Conservation (phyloP, 2,888 invertebrate genomes). For the Drosophila demipolita region DNA sequence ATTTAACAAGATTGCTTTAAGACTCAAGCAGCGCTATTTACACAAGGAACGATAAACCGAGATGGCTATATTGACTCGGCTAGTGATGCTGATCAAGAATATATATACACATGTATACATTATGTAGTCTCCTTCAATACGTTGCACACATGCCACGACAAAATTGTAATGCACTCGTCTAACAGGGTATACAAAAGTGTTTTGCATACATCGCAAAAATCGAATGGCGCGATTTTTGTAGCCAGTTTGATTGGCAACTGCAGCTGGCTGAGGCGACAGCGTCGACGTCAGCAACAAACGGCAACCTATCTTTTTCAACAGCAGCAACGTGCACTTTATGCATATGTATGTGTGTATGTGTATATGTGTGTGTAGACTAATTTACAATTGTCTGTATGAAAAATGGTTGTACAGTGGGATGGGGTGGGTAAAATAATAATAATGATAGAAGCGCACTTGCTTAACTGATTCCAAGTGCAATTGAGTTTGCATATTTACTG, state of each 20-base stretch:
- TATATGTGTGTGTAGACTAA: conserved; percentile 21
- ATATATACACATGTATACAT: not conserved
- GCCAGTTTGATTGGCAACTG: conserved; percentile 40
- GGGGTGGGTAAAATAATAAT: not conserved
- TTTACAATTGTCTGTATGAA: conserved; percentile 34
- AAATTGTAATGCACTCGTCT: not conserved
- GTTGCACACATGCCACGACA: not conserved
- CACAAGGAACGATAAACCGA: not conserved
- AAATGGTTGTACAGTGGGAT: conserved; percentile 4
- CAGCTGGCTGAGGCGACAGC: conserved; percentile 9
- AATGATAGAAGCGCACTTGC: conserved; percentile 2
- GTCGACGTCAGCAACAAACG: conserved; percentile 7
- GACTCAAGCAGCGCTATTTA: not conserved
- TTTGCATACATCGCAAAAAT: conserved; percentile 36
- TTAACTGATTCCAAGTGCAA: conserved; percentile 62
- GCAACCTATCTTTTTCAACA: conserved; percentile 25
- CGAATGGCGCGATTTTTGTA: conserved; percentile 47
- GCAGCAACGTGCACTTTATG: conserved; percentile 21
- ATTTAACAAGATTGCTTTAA: not conserved
- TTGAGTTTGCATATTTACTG: conserved; percentile 24
- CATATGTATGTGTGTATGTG: not conserved
- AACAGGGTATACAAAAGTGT: conserved; percentile 2
- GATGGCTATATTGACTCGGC: not conserved
- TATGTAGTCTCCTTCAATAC: not conserved
- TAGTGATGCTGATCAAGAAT: not conserved